A percentile compares a stretch with the other conserved stretches of the same genome.
These are phyloP conservation scores for Rallus crepitans DNA, from an alignment of 2,797 vertebrate species.

Conservation along the genomic window DNA sequence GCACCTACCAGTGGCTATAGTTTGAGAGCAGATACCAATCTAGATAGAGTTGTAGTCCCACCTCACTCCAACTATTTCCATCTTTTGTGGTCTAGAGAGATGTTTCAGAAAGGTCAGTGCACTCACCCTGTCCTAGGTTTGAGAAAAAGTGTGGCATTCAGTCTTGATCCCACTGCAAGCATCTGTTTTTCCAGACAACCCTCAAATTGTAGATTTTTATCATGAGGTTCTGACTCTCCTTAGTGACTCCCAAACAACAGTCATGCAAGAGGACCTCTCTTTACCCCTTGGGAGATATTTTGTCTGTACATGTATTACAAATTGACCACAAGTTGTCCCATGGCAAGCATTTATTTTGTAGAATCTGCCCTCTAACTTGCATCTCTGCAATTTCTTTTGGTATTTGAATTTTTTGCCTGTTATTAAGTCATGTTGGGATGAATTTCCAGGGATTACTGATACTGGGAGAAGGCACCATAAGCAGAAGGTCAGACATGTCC, in stretches of 20 bases:
- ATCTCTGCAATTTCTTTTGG: not conserved
- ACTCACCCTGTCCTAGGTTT: not conserved
- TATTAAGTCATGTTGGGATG: not conserved
- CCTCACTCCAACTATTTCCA: not conserved
- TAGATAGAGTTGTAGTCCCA: not conserved
- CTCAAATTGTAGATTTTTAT: not conserved
- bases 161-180: not conserved
- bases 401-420: not conserved
- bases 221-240: not conserved
- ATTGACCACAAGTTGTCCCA: not conserved
- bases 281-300: not conserved
- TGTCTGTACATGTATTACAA: not conserved
- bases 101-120: not conserved
- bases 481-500: not conserved
- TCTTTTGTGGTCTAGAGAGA: rapidly evolving
- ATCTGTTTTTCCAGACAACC: not conserved
- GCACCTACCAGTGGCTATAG: not conserved
- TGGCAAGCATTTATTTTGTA: not conserved
- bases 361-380: not conserved
- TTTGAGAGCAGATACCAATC: not conserved
- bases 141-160: not conserved
- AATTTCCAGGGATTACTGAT: not conserved
- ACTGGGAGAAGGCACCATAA: not conserved
- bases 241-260: not conserved
- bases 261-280: not conserved